phyloP scores from a whole-genome alignment of 2,888 invertebrate species.

The Prenolepis imparis region DNA sequence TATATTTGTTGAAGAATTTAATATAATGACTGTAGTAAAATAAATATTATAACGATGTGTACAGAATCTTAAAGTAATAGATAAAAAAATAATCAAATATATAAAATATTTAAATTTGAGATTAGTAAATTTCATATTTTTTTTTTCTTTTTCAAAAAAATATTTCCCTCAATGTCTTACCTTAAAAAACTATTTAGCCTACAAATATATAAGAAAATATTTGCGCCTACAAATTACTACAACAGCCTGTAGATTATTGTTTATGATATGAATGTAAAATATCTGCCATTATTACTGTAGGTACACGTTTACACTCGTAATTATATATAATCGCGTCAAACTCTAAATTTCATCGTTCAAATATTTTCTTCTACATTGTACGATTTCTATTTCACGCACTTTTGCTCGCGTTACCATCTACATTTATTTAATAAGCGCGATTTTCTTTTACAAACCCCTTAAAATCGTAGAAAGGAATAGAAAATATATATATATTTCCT shows the following conservation, averaged over 20 bases:
- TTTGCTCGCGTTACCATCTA: conserved; percentile 1
- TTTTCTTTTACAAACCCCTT: conserved; percentile 32
- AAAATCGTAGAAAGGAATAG: conserved; percentile 51
- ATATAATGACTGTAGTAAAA: neutral
- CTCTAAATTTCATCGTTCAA: conserved; percentile 11
- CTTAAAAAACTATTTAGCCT: conserved; percentile 22
- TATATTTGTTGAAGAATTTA: neutral
- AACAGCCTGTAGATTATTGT: conserved; percentile 30
- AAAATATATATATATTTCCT: conserved; percentile 52
- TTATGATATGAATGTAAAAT: conserved; percentile 65
- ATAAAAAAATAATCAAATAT: neutral
- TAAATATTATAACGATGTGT: neutral
- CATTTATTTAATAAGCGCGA: conserved; percentile 25
- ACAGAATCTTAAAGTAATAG: neutral
- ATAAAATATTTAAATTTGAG: neutral
- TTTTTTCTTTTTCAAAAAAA: neutral
- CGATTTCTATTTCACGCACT: conserved; percentile 21
- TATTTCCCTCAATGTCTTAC: neutral
- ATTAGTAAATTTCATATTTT: neutral
- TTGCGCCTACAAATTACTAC: conserved; percentile 7
- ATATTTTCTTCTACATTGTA: conserved; percentile 15
- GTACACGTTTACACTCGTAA: conserved; percentile 54
- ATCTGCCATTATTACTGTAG: conserved; percentile 72
- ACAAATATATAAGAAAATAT: too few relatives aligned
- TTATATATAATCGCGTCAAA: neutral